Conservation (phyloP, 2,113 vertebrate genomes). For the Sylvietta virens region DNA sequence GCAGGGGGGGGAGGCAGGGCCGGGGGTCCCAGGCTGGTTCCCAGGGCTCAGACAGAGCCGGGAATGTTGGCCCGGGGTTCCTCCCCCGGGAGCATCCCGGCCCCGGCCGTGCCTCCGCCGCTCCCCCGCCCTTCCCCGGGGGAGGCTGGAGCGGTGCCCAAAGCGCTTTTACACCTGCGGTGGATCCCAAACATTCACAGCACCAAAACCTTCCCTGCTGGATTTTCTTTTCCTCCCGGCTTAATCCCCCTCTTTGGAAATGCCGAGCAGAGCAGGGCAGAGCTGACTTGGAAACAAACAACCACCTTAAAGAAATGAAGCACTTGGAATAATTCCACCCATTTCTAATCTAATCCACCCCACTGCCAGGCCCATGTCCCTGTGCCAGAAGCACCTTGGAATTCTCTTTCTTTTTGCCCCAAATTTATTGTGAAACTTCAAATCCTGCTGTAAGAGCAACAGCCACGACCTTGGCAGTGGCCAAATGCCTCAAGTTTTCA, state of each 20-base stretch:
- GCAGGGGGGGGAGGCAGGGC: not conserved
- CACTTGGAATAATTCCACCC: not conserved
- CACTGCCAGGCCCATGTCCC: fast-evolving
- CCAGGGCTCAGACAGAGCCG: no score
- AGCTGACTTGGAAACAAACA: not conserved
- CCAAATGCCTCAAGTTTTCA: not conserved
- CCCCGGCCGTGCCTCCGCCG: not conserved
- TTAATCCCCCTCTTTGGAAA: not conserved
- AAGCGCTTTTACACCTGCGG: not conserved
- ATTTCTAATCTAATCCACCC: not conserved
- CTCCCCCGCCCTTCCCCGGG: not conserved
- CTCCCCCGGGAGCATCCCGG: no score
- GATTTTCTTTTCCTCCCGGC: not conserved
- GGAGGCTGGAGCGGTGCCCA: not conserved
- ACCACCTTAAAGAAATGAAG: not conserved
- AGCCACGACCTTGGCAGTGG: not conserved
- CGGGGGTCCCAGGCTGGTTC: not conserved
- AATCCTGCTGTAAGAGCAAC: not conserved
- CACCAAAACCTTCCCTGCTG: not conserved
- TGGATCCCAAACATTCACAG: fast-evolving
- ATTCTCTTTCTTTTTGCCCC: not conserved
- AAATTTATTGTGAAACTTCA: not conserved
- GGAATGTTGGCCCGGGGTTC: no score
- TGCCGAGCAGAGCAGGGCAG: not conserved
- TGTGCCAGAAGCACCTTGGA: not conserved